Evolutionary conservation across 2,888 invertebrate genomes (phyloP).

Genomic region (Idaea straminata): DNA sequence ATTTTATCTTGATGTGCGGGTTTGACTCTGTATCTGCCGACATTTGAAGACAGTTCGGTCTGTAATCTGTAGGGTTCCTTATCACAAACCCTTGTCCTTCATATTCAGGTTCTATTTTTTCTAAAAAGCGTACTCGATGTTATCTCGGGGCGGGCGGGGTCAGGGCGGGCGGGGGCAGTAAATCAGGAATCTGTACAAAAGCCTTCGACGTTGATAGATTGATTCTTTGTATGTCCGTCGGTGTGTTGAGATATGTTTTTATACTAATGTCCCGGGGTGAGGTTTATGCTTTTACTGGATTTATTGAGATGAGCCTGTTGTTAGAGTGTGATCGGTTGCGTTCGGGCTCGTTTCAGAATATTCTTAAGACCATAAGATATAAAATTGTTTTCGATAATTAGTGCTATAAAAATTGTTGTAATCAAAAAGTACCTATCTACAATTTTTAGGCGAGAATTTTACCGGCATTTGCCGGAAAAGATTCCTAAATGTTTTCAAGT

Average conservation of each 20-base stretch:
- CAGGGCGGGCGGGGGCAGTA: slow-evolving; percentile 25
- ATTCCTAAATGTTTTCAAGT: too few species aligned
- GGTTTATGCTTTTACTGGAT: slow-evolving; percentile 27
- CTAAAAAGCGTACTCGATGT: slow-evolving; percentile 2
- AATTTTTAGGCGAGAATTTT: too few species aligned
- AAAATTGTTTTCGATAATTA: too few species aligned
- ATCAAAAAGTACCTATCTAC: too few species aligned
- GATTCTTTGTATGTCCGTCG: slow-evolving; percentile 22
- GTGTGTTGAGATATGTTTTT: slow-evolving; percentile 30
- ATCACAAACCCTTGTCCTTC: neutral
- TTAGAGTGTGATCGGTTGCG: neutral
- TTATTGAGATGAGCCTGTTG: slow-evolving; percentile 11
- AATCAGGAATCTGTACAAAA: slow-evolving; percentile 37
- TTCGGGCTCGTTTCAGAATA: too few species aligned
- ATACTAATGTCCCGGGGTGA: slow-evolving; percentile 17
- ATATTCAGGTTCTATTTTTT: slow-evolving; percentile 5
- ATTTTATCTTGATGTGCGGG: too few species aligned
- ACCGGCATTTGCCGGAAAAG: too few species aligned
- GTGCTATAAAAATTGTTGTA: too few species aligned
- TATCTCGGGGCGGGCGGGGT: slow-evolving; percentile 9
- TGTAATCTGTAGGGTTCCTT: neutral
- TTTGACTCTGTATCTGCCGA: too few species aligned
- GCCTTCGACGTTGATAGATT: slow-evolving; percentile 41
- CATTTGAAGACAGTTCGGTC: neutral
- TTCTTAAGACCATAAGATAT: too few species aligned